phyloP scores from a whole-genome alignment of 2,113 vertebrate species.

The Cynopterus brachyotis region DNA sequence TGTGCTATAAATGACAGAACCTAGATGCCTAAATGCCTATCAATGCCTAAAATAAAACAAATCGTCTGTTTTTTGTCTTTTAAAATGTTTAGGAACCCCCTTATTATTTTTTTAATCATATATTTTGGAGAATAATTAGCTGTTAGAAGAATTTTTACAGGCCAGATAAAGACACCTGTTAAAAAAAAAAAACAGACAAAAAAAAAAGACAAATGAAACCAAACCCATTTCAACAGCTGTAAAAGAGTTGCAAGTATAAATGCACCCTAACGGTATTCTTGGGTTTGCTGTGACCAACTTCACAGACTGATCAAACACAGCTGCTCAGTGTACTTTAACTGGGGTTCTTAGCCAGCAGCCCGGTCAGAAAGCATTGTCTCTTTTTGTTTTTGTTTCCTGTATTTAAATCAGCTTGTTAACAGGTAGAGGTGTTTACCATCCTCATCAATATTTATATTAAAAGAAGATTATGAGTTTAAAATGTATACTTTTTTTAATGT shows the following conservation, averaged over 20 bases:
- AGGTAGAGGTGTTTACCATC: background rate
- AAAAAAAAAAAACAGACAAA: background rate
- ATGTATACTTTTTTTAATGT: background rate
- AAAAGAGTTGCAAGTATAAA: background rate
- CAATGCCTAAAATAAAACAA: background rate
- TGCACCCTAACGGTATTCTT: background rate
- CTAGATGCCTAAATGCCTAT: background rate
- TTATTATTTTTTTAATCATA: background rate
- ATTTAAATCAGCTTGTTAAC: background rate
- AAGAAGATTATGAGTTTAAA: background rate
- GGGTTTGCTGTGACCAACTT: background rate
- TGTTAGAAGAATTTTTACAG: background rate
- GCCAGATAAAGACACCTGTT: background rate
- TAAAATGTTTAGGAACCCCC: background rate
- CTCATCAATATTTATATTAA: background rate
- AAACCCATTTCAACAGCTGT: background rate
- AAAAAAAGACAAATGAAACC: too few species aligned
- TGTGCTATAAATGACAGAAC: background rate
- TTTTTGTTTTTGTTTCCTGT: slow-evolving; percentile 12
- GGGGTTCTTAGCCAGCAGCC: background rate
- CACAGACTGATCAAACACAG: background rate
- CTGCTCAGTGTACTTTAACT: background rate
- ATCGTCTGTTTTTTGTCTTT: background rate
- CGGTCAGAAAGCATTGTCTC: background rate
- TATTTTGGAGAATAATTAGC: background rate